Evolutionary conservation across 1,140 invertebrate species (phyloP), one percentile per base, ranked within the genome.

Genomic region (Archivesica marissinica): DNA sequence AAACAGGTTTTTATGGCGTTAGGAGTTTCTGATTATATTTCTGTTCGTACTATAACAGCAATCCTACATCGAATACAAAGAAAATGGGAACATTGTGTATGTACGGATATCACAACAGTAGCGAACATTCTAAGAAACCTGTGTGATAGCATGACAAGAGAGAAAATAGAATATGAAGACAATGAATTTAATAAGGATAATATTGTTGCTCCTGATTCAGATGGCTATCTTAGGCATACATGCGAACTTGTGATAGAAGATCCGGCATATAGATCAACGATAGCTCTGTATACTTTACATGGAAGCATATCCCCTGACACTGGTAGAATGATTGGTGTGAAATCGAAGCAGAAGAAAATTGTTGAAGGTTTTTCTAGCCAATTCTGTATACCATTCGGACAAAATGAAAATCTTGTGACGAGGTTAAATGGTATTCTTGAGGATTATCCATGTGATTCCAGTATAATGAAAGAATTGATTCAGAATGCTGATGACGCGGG

Each of bases 401-500:
- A 91, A 80, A 82, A 86, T 54, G 92, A 93, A 80, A 84, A 85
- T 35, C 80, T 93, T 20, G 88, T 87, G 13, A 90, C 85, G 33
- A 77, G 91, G 6, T 83, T 93, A 11, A 89, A 88, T 56, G 59
- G 88, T 17, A 88, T 93, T 39, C 52, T 93, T 50, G 28, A 72
- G 11, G 86, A 87, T 15, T 93, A 92, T 78, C 90, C 92, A 13
- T 89, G 88, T 41, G 91, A 91, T 61, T 54, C 77, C 0, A 87
- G 85, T 25, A 56, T 91, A 30, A 66, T 90, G 52, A 90, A 91
- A 64, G 91, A 92, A 81, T 76, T 92, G 17, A 33, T 92, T 0
- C 91, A 92, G 66, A 92, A 98, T 88, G 90, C 92, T 44, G 92
- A 93, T 86, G 92, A 93, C 87, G 90, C 91, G 33, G 88, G 88